Evolutionary conservation across 2,888 invertebrate genomes (phyloP).

Genomic region (Brachyopa scutellaris): DNA sequence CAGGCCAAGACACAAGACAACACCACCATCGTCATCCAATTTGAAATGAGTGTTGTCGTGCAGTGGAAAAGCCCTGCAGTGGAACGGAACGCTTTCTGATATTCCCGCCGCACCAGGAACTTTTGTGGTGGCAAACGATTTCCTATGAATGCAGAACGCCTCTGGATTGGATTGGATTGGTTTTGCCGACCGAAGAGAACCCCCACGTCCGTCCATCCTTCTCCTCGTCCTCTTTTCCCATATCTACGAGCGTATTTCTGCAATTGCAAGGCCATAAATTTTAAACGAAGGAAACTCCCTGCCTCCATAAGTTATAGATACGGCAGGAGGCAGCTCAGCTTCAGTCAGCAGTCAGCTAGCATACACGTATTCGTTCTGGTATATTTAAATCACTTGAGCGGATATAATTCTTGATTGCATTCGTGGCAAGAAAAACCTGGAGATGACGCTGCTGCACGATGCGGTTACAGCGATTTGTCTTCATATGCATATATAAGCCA

Average conservation of each 20-base stretch:
- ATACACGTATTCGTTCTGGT: constrained; percentile 54
- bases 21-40: constrained; percentile 61
- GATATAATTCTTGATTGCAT: constrained; percentile 72
- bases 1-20: constrained; percentile 14
- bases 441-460: constrained; percentile 14
- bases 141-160: constrained; percentile 70
- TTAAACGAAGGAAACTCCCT: constrained; percentile 65
- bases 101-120: constrained; percentile 67
- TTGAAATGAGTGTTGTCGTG: constrained; percentile 67
- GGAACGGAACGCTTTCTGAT: constrained; percentile 67
- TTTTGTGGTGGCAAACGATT: constrained; percentile 71
- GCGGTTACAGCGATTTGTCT: constrained; percentile 57
- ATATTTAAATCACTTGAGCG: constrained; percentile 73
- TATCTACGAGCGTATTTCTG: constrained; percentile 65
- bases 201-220: constrained; percentile 42
- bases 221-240: constrained; percentile 24
- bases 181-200: constrained; percentile 37
- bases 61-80: constrained; percentile 66
- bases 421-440: constrained; percentile 58
- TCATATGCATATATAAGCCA: constrained; percentile 57
- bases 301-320: constrained; percentile 21
- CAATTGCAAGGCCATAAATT: constrained; percentile 69
- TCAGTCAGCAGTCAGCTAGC: constrained; percentile 22
- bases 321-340: constrained; percentile 32
- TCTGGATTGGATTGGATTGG: constrained; percentile 66